Evolutionary conservation across 2,888 invertebrate genomes (phyloP).

Genomic region (Agriopis leucophaearia): DNA sequence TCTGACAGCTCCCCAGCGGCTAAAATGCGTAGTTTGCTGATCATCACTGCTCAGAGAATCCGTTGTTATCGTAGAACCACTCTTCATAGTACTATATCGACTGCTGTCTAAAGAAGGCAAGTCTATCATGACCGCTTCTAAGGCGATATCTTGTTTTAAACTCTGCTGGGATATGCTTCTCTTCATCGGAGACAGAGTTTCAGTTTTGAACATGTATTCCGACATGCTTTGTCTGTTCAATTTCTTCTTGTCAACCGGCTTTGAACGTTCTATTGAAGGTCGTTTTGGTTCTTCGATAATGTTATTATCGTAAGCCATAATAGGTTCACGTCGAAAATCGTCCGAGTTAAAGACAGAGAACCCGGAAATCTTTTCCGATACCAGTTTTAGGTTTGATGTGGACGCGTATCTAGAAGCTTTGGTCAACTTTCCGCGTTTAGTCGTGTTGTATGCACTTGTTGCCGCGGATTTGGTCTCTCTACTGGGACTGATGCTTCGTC

Average conservation of each 20-base stretch:
- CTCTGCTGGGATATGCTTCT: conserved; percentile 76
- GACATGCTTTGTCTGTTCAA: conserved; percentile 71
- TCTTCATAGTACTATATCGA: conserved; percentile 64
- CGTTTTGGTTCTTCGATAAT: conserved; percentile 26
- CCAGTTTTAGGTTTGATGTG: conserved; percentile 75
- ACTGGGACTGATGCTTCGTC: conserved; percentile 71
- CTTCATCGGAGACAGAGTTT: conserved; percentile 54
- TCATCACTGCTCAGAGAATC: conserved; percentile 54
- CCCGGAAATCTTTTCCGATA: conserved; percentile 78
- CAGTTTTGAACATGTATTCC: conserved; percentile 63
- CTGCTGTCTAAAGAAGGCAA: conserved; percentile 64
- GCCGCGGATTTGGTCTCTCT: conserved; percentile 66
- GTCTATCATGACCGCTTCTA: conserved; percentile 80
- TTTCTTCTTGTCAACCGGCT: conserved; percentile 60
- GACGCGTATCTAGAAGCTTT: conserved; percentile 73
- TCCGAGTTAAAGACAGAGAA: conserved; percentile 76
- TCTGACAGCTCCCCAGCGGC: conserved; percentile 81
- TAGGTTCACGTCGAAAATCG: conserved; percentile 67
- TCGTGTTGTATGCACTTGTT: conserved; percentile 61
- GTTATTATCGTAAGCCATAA: conserved; percentile 72
- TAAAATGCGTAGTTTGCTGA: conserved; percentile 60
- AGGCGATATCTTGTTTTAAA: conserved; percentile 72
- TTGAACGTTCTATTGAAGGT: conserved; percentile 39
- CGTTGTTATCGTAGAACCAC: conserved; percentile 58
- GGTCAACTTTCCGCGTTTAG: conserved; percentile 65